Conservation (phyloP, 2,797 vertebrate genomes). For the Scleropages formosus region DNA sequence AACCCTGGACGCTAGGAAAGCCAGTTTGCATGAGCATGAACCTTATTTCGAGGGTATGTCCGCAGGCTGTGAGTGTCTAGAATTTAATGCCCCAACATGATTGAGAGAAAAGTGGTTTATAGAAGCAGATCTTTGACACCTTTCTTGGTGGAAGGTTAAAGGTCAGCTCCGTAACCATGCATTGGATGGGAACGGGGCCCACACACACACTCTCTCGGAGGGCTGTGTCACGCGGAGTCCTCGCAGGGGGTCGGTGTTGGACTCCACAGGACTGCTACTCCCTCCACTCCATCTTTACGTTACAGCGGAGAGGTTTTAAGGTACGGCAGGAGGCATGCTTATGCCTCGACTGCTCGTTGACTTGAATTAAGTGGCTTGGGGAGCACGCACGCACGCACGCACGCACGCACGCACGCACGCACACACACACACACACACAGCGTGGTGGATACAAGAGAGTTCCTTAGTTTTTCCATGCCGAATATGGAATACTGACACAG, state of each 20-base stretch:
- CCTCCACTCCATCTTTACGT: neutral
- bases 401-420: neutral
- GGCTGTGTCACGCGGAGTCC: too few species aligned
- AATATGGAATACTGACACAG: constrained; percentile 47
- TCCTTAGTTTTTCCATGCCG: neutral
- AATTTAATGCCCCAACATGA: too few species aligned
- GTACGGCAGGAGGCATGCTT: neutral
- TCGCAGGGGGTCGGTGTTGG: too few species aligned
- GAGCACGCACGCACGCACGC: neutral
- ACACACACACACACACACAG: neutral
- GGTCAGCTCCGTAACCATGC: neutral
- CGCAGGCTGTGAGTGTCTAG: too few species aligned
- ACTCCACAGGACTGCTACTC: neutral
- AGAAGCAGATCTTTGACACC: too few species aligned
- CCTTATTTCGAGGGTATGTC: too few species aligned
- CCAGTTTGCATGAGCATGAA: neutral
- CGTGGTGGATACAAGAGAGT: neutral
- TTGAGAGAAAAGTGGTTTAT: too few species aligned
- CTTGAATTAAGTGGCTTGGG: neutral
- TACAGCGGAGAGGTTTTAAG: too few species aligned
- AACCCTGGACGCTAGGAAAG: neutral
- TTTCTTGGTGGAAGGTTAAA: neutral
- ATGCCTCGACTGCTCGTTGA: neutral
- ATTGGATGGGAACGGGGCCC: neutral
- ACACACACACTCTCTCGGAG: too few species aligned